Evolutionary conservation across 2,113 vertebrate species (phyloP), one percentile per base, ranked within the genome.

Genomic region (Myiopsitta monachus): DNA sequence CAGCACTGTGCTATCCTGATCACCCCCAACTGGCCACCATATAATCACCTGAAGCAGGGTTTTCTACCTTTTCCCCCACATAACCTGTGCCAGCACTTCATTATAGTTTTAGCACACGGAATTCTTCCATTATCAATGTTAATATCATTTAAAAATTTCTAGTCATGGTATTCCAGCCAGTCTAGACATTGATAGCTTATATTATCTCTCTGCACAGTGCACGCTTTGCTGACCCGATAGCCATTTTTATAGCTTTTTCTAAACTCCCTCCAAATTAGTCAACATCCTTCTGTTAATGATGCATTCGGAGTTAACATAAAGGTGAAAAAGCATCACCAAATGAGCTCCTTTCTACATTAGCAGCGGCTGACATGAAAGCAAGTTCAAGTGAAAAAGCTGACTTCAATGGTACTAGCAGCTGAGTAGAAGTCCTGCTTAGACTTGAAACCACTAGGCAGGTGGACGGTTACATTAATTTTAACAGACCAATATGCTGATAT

Each of bases 201-300:
- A 96, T 96, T 67, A 47, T 88, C 92, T 95, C 90, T 93, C 69
- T 2, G 8, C 57, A 64, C 38, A 28, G 52, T n/a, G 36, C 73
- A 43, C 33, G 64, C 83, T 88, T 87, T 78, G 83, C 90, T 4
- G 10, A 95, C 64, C 90, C 3, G 1, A 7, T 22, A 83, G 77
- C 73, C 57, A 36, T 31, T 92, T 92, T 90, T 80, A 93, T 44
- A 61, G 88, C 55, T 93, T 94, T 88, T 19, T 43, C 90, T 94
- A 93, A 95, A 96, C 95, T 97, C 95, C 92, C 73, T 95, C 95
- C 90, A 96, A 96, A 96, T 96, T 95, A 97, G 95, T 96, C 94
- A 97, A 95, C 92, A 97, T 92, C 93, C 90, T 78, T 68, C 85
- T 76, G 83, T 55, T 97, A 97, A 96, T 95, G 96, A 96, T 96